A percentile compares a stretch with the other conserved stretches of the same genome.
phyloP scores from a whole-genome alignment of 1,140 invertebrate genomes.

The Probaryconus sp. region DNA sequence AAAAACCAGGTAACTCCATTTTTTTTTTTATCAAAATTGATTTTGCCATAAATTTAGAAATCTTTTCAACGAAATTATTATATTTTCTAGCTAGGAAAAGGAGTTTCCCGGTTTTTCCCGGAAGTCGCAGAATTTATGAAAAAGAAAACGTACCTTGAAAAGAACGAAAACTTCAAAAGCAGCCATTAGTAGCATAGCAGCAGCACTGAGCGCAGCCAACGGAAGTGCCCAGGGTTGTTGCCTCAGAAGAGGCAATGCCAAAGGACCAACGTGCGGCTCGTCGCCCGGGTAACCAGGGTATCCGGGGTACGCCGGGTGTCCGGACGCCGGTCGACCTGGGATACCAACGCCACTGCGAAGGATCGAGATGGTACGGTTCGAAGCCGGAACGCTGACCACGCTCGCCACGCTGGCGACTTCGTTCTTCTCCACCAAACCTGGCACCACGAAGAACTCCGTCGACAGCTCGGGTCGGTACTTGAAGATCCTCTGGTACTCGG shows the following conservation, averaged over 20 bases:
- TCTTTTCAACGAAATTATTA: too few relatives aligned
- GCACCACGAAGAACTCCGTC: slow-evolving; percentile 87
- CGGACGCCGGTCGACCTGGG: slow-evolving; percentile 24
- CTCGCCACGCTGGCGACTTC: slow-evolving; percentile 70
- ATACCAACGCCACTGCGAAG: slow-evolving; percentile 46
- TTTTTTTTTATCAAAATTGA: too few relatives aligned
- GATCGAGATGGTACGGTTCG: slow-evolving; percentile 70
- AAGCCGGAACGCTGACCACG: slow-evolving; percentile 71
- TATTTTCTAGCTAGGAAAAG: too few relatives aligned
- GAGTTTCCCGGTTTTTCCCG: too few relatives aligned
- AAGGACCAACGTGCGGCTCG: slow-evolving; percentile 50
- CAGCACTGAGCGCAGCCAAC: slow-evolving; percentile 86
- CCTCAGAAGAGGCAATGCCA: slow-evolving; percentile 77
- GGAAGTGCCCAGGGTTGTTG: slow-evolving; percentile 92
- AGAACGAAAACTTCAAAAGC: slow-evolving; percentile 94
- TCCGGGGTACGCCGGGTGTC: slow-evolving; percentile 4
- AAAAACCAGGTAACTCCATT: too few relatives aligned
- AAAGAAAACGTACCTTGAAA: slow-evolving; percentile 81
- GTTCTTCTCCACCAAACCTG: slow-evolving; percentile 67
- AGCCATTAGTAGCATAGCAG: slow-evolving; percentile 88
- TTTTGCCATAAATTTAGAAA: too few relatives aligned
- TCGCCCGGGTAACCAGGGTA: slow-evolving; percentile 28
- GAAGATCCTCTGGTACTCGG: slow-evolving; percentile 31
- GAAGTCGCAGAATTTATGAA: too few relatives aligned
- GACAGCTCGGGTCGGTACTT: slow-evolving; percentile 80